Percentiles rank a stretch among this genome's conserved stretches.
Evolutionary conservation across 2,113 vertebrate species (phyloP).

Genomic region (Cryptomyrus ogoouensis): DNA sequence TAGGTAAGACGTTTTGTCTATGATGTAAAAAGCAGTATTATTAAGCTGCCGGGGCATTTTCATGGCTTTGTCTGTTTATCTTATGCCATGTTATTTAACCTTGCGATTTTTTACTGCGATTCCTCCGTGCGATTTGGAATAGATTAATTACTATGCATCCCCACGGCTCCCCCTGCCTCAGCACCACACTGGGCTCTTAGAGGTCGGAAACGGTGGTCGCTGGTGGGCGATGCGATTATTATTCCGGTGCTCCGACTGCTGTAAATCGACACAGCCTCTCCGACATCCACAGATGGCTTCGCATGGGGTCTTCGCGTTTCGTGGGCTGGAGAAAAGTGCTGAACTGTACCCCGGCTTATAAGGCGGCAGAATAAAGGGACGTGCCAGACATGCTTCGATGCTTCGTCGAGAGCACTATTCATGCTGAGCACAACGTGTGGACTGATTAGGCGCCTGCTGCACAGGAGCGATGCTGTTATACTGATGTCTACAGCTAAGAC

Average conservation of each 20-base stretch:
- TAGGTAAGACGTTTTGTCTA: slow-evolving; percentile 66
- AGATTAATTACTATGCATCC: neutral
- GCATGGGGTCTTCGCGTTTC: neutral
- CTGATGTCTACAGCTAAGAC: neutral
- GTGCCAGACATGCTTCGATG: neutral
- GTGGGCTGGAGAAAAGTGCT: neutral
- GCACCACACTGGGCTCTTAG: slow-evolving; percentile 1
- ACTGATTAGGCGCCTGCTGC: neutral
- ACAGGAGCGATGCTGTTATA: neutral
- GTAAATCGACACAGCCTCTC: neutral
- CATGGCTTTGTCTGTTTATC: neutral
- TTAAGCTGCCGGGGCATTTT: slow-evolving; percentile 1
- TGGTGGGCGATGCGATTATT: neutral
- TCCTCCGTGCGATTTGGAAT: neutral
- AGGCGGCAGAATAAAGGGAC: neutral
- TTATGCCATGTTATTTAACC: neutral
- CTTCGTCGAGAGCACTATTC: neutral
- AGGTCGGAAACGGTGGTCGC: neutral
- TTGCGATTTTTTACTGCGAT: neutral
- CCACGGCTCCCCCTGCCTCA: neutral
- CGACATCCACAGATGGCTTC: neutral
- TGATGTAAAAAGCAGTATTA: neutral
- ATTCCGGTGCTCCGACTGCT: neutral
- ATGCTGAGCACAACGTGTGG: slow-evolving; percentile 2
- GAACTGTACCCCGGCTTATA: neutral